Conservation (phyloP, 1,140 invertebrate species). For the Contarinia nasturtii region DNA sequence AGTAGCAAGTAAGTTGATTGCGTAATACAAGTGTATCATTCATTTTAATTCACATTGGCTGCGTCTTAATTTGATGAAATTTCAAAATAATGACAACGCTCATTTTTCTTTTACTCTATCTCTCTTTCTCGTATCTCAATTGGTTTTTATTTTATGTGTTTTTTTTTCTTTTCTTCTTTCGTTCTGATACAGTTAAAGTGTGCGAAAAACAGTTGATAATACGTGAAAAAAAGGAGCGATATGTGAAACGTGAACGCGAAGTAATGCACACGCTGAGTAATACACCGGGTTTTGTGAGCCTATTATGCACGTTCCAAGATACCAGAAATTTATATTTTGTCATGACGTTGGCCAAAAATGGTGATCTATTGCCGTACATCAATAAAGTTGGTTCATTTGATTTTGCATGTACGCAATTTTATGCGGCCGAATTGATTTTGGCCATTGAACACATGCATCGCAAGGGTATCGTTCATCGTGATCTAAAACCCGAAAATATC, state of each 20-base stretch:
- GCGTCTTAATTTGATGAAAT: too few relatives aligned
- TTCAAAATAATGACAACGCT: too few relatives aligned
- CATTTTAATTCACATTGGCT: too few relatives aligned
- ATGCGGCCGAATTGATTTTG: slow-evolving; percentile 78
- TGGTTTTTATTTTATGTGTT: too few relatives aligned
- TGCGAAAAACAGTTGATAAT: slow-evolving; percentile 86
- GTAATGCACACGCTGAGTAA: slow-evolving; percentile 24
- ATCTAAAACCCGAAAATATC: slow-evolving; percentile 81
- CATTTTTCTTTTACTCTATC: not conserved
- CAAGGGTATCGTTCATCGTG: slow-evolving; percentile 81
- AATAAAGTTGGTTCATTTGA: slow-evolving; percentile 82
- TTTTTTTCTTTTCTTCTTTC: slow-evolving; percentile 8
- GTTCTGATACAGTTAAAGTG: slow-evolving; percentile 71
- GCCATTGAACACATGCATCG: slow-evolving; percentile 86
- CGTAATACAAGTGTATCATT: too few relatives aligned
- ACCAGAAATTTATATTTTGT: slow-evolving; percentile 86
- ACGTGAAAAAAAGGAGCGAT: slow-evolving; percentile 79
- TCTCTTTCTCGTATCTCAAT: too few relatives aligned
- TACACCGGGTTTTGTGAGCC: slow-evolving; percentile 69
- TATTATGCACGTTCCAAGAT: slow-evolving; percentile 96
- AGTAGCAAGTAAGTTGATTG: slow-evolving; percentile 69
- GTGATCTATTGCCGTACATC: slow-evolving; percentile 81
- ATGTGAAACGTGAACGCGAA: slow-evolving; percentile 51
- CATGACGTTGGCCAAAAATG: slow-evolving; percentile 84
- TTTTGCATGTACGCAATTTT: slow-evolving; percentile 76